Conservation (phyloP, 2,888 invertebrate species). For the Xylocampa areola region DNA sequence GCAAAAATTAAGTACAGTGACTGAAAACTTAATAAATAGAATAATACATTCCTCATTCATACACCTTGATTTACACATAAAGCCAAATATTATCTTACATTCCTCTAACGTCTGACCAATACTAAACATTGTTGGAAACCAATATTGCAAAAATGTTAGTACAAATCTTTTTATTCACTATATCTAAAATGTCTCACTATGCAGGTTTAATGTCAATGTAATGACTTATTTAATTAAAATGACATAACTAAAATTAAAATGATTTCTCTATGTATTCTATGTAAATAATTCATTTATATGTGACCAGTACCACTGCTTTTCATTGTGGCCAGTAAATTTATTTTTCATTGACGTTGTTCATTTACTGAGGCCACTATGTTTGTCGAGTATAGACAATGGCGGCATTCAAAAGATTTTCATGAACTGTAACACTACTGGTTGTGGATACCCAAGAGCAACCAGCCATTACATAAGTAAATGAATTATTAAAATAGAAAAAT, state of each 20-base stretch:
- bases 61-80: conserved; percentile 12
- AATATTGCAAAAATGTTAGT: conserved; percentile 12
- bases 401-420: too few species aligned
- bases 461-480: too few species aligned
- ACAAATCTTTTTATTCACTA: conserved; percentile 10
- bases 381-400: too few species aligned
- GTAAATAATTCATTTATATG: conserved; percentile 7
- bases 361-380: too few species aligned
- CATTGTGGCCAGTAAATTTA: too few species aligned
- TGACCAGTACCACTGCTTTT: too few species aligned
- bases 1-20: conserved; percentile 25
- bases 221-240: conserved; percentile 11
- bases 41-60: conserved; percentile 43
- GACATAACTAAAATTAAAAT: not conserved
- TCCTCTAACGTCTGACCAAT: conserved; percentile 11
- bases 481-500: conserved; percentile 34
- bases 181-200: conserved; percentile 24
- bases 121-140: not conserved
- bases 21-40: conserved; percentile 29
- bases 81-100: not conserved
- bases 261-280: conserved; percentile 21
- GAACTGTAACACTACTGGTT: too few species aligned
- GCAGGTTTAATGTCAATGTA: conserved; percentile 26
- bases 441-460: too few species aligned
- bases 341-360: too few species aligned